Base-by-base conservation (phyloP, 2,797 vertebrate genomes). In the Tapera naevia region DNA sequence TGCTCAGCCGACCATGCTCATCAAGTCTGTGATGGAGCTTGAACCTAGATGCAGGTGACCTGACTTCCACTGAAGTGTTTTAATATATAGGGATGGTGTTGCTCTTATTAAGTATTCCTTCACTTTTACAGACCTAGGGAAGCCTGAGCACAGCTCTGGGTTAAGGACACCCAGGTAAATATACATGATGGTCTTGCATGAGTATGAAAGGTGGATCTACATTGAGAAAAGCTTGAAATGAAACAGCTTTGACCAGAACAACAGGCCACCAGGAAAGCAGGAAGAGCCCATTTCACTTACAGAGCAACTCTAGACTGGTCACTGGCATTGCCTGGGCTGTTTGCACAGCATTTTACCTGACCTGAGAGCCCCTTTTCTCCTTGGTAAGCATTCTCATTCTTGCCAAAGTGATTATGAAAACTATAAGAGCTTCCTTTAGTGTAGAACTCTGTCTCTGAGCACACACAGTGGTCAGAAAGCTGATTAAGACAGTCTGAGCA, bases 31-130 rank as follows among this genome's bases (percentile, higher is more conserved):
- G 91, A 62, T 79, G 64, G 64, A 79, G 71, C 62, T 53, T 46
- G 82, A 66, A 39, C 5, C 25, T 17, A 16, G 37, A 3, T 15
- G 51, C 43, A 11, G 66, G 43, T 50, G 61, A 3, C 57, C 2
- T 5, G 60, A 10, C 23, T 37, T 30, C 37, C 19, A 41, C 27
- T n/a, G 7, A 43, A 45, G 13, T 28, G 25, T 78, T 85, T 45
- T 48, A 1, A 1, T 13, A 8, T 7, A 0, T 9, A 43, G 80
- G 22, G 5, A 27, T 17, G 7, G 54, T 12, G 13, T 9, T 0
- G 0, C 43, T 60, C 35, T 41, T 24, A 4, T 6, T 6, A 51
- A 23, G 24, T 9, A 17, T 11, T 93, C 85, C 74, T 65, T 48
- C 51, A 7, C 32, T 30, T 19, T 1, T 14, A 51, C 81, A 85